Evolutionary conservation across 2,113 vertebrate genomes (phyloP).

Genomic region (Corythoichthys intestinalis): DNA sequence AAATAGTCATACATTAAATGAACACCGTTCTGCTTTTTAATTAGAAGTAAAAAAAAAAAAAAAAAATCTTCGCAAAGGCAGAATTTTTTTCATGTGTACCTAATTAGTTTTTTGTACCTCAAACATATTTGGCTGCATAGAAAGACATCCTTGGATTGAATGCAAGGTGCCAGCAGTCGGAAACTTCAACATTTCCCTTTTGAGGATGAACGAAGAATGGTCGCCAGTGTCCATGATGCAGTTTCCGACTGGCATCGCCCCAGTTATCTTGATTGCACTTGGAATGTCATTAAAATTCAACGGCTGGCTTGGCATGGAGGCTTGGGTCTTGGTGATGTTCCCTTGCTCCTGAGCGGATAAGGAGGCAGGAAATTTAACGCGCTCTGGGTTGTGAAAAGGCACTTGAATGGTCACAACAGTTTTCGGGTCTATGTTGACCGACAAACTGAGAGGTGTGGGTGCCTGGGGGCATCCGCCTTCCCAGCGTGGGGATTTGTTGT

Average conservation of each 20-base stretch:
- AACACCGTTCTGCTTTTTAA: not conserved
- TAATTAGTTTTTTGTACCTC: not conserved
- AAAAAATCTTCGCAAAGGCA: not conserved
- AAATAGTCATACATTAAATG: not conserved
- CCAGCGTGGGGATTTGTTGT: conserved; percentile 63
- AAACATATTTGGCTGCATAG: not conserved
- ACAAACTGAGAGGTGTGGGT: conserved; percentile 52
- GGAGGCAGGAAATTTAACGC: conserved; percentile 15
- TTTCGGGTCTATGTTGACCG: conserved; percentile 11
- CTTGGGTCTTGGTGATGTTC: conserved; percentile 28
- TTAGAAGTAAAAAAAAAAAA: not conserved
- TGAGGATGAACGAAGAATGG: not conserved
- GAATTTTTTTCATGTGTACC: not conserved
- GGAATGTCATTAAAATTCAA: conserved; percentile 2
- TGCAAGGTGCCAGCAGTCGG: not conserved
- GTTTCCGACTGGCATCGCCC: not conserved
- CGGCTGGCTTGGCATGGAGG: conserved; percentile 14
- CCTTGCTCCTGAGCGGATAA: conserved; percentile 14
- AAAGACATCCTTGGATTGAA: conserved; percentile 11
- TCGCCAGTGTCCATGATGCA: not conserved
- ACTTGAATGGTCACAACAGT: conserved; percentile 69
- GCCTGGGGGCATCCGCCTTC: conserved; percentile 23
- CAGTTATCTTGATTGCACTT: conserved; percentile 1
- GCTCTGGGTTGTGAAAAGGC: conserved; percentile 66
- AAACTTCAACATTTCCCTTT: not conserved